These are phyloP conservation scores for Sciaenops ocellatus DNA, from an alignment of 2,797 vertebrate genomes.

Conservation along the genomic window DNA sequence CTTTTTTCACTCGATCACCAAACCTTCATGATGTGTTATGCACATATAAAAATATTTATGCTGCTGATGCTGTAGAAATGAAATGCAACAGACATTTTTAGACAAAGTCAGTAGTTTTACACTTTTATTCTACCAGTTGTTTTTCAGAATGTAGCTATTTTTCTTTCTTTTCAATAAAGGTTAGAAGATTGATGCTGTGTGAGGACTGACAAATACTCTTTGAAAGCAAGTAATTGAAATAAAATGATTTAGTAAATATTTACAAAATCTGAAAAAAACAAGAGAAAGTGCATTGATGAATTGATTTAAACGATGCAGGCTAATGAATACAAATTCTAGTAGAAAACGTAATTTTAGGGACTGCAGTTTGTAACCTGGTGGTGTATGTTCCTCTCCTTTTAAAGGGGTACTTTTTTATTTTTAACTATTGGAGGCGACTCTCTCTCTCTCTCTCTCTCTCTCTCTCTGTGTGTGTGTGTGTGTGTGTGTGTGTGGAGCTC, in stretches of 20 bases:
- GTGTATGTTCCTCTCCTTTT: not conserved
- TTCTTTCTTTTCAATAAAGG: not conserved
- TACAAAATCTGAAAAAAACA: not conserved
- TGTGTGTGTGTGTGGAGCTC: slow-evolving; percentile 1
- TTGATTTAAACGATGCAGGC: not conserved
- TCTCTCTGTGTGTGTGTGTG: not conserved
- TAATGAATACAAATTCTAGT: not conserved
- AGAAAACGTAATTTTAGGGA: not conserved
- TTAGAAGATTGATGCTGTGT: not conserved
- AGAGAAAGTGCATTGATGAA: not conserved
- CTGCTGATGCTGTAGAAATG: not conserved
- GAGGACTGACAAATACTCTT: not conserved
- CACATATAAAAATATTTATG: not conserved
- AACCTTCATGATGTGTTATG: not conserved
- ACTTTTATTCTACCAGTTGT: not conserved
- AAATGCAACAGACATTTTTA: slow-evolving; percentile 15
- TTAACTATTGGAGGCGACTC: not conserved
- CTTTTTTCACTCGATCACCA: slow-evolving; percentile 1
- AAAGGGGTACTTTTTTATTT: not conserved
- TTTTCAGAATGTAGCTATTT: not conserved
- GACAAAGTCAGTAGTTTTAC: not conserved
- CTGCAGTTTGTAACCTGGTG: not conserved
- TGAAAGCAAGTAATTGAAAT: not conserved
- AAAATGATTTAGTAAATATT: not conserved
- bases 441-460: not conserved